Evolutionary conservation across 2,113 vertebrate genomes (phyloP), one percentile per base, ranked within the genome.

Genomic region (Enhydra lutris): DNA sequence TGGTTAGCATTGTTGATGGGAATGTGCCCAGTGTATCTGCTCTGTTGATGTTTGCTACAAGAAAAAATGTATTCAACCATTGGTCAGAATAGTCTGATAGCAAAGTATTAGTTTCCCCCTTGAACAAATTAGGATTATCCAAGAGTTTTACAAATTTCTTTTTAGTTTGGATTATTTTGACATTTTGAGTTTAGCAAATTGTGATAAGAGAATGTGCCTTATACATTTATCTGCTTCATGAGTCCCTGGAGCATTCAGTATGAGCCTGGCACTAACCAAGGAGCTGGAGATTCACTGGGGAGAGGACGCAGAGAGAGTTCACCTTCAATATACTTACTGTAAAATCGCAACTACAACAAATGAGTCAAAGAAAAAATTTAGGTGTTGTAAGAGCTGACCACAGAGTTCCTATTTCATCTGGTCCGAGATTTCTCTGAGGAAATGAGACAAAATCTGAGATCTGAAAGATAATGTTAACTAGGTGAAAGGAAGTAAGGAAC

Each of bases 271-370:
- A n/a, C 26, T 71, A 1, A 20, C 36, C 2, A 7, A 42, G 2
- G 23, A 80, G 52, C 52, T 59, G 12, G 39, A 36, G n/a, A 45
- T 11, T 52, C n/a, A 17, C 18, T 29, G 23, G 59, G 36, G 24
- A 67, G 11, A 24, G 74, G 79, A 79, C 1, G 36, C 18, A 52
- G 52, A 7, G 59, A 55, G 36, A 76, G 2, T 34, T 50, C 8
- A 23, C 15, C 45, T 20, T 79, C 52, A 17, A 17, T 29, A 4
- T 9, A 3, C 10, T 14, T 26, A 47, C 0, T 0, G 4, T 6
- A 23, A 76, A n/a, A 83, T 9, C 6, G 9, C n/a, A 24, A 55
- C 42, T 34, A 6, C 10, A 29, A 65, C 39, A 67, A 67, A 47
- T 6, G 39, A 29, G 12, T 93, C 29, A 31, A 23, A 26, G 45